These are phyloP conservation scores for Holothuria scabra DNA, from an alignment of 53 echinoderm and acorn worm species.

Conservation along the genomic window DNA sequence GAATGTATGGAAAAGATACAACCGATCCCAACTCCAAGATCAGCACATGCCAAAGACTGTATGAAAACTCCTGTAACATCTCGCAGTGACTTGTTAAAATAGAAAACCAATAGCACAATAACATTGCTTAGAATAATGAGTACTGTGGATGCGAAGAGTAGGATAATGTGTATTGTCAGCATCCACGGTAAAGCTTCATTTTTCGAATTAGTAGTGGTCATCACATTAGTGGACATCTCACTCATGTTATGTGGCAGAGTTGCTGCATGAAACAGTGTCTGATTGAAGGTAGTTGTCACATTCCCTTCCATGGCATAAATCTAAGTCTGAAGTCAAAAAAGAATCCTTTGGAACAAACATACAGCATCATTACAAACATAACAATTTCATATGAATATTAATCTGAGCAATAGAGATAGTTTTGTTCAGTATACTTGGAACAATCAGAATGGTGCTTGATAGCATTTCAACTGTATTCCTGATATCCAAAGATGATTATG, in stretches of 20 bases:
- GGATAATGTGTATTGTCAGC: not conserved
- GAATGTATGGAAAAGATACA: conserved; percentile 82
- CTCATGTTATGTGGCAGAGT: not conserved
- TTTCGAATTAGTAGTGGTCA: not conserved
- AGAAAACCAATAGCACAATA: conserved; percentile 82
- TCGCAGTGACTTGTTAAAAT: conserved; percentile 74
- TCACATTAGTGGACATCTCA: not conserved
- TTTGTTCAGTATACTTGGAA: too few species aligned
- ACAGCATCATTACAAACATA: too few species aligned
- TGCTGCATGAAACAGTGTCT: not conserved
- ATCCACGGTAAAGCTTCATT: not conserved
- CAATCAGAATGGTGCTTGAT: too few species aligned
- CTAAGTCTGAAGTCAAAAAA: too few species aligned
- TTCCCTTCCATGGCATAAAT: too few species aligned
- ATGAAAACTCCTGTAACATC: conserved; percentile 80
- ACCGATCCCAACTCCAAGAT: conserved; percentile 86
- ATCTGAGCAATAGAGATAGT: too few species aligned
- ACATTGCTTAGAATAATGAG: conserved; percentile 79
- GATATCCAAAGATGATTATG: too few species aligned
- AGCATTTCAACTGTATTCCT: too few species aligned
- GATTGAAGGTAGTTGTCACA: too few species aligned
- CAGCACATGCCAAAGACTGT: conserved; percentile 85
- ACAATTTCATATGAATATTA: too few species aligned
- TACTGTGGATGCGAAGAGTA: conserved; percentile 60
- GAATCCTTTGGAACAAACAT: too few species aligned